phyloP scores from a whole-genome alignment of 2,113 vertebrate species.

The Paradoxurus hermaphroditus region DNA sequence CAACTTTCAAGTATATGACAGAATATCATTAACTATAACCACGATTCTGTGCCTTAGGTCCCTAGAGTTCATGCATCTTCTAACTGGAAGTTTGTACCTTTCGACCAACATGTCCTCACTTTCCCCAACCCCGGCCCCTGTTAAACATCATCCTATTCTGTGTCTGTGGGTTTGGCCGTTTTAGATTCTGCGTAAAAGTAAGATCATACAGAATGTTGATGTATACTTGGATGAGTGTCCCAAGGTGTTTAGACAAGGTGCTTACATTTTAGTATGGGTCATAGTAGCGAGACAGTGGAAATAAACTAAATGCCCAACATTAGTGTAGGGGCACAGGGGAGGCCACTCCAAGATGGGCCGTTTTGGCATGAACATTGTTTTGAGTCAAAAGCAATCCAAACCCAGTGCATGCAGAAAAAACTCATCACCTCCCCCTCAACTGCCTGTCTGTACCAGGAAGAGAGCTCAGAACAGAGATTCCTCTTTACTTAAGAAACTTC shows the following conservation, averaged over 20 bases:
- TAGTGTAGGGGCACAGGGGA: background rate
- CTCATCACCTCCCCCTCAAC: background rate
- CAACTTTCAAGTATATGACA: background rate
- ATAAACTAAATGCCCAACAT: background rate
- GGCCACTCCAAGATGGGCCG: background rate
- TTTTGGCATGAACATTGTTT: background rate
- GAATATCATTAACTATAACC: background rate
- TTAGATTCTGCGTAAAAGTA: background rate
- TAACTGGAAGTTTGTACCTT: background rate
- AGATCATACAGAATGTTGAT: background rate
- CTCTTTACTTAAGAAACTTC: background rate
- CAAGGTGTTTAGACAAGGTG: background rate
- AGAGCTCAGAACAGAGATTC: background rate
- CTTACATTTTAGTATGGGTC: background rate
- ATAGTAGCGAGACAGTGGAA: background rate
- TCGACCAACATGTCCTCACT: background rate
- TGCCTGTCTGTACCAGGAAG: background rate
- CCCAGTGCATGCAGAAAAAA: background rate
- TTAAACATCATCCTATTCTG: background rate
- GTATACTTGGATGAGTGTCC: background rate
- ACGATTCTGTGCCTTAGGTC: background rate
- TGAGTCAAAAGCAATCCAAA: background rate
- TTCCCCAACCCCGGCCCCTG: background rate
- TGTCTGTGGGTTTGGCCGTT: background rate
- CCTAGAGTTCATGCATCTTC: background rate